These are phyloP conservation scores for Acrobasis repandana DNA, from an alignment of 2,888 invertebrate species.

Conservation along the genomic window DNA sequence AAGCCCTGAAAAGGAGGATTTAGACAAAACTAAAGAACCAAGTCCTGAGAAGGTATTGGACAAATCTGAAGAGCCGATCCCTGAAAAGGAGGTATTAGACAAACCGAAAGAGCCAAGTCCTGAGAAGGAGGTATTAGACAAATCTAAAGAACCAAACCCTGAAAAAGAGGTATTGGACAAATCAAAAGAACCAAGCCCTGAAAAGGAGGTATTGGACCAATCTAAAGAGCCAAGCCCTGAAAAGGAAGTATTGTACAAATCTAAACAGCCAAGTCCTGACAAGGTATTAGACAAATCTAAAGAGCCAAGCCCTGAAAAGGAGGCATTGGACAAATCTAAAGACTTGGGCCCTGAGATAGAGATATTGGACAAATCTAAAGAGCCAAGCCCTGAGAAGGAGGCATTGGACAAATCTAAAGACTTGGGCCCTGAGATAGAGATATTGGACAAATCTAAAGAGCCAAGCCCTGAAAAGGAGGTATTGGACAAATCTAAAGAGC, in stretches of 20 bases:
- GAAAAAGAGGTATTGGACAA: constrained; percentile 17
- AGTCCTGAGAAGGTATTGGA: constrained; percentile 23
- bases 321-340: constrained; percentile 13
- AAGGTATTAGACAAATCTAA: not conserved
- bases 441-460: not conserved
- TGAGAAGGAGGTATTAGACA: constrained; percentile 22
- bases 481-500: not conserved
- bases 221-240: constrained; percentile 6
- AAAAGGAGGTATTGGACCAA: not conserved
- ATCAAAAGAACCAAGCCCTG: constrained; percentile 26
- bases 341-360: constrained; percentile 24
- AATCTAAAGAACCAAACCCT: constrained; percentile 23
- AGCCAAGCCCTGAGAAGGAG: constrained; percentile 20
- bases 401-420: not conserved
- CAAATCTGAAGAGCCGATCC: constrained; percentile 23
- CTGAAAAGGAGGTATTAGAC: constrained; percentile 13
- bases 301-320: constrained; percentile 17
- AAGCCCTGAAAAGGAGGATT: constrained; percentile 23
- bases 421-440: not conserved
- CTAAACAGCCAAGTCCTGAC: not conserved
- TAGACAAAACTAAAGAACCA: constrained; percentile 13
- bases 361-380: constrained; percentile 20
- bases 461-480: constrained; percentile 1
- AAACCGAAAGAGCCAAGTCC: constrained; percentile 23
- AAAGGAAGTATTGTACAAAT: not conserved